phyloP scores from a whole-genome alignment of 1,140 invertebrate genomes.

The Periplaneta americana region DNA sequence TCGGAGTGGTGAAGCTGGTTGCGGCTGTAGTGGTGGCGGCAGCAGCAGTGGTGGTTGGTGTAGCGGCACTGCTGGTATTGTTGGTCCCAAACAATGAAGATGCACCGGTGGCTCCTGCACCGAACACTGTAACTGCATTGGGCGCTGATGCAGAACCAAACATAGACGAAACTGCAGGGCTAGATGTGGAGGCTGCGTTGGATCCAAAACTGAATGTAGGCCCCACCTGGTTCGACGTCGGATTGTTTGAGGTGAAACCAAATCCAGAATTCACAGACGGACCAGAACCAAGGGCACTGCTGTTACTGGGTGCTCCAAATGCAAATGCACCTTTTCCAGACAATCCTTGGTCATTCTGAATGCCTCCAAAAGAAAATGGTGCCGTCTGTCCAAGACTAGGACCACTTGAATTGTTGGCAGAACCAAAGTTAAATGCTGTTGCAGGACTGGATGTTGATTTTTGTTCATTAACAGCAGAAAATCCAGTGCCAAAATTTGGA shows the following conservation, averaged over 20 bases:
- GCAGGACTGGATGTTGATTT: background rate
- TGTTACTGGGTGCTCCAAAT: too few relatives aligned
- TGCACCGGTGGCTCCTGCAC: background rate
- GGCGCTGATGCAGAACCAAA: background rate
- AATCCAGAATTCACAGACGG: background rate
- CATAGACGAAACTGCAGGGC: background rate
- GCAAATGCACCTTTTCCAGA: background rate
- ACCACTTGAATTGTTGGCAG: background rate
- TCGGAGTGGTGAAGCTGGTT: background rate
- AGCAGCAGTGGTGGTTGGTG: background rate
- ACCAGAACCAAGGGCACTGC: too few relatives aligned
- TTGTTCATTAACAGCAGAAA: background rate
- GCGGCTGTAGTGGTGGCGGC: background rate
- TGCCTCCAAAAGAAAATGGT: background rate
- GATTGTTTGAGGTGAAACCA: background rate
- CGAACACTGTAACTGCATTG: background rate
- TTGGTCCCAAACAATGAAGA: background rate
- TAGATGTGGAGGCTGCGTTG: background rate
- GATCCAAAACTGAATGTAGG: slow-evolving; percentile 3
- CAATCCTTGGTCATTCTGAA: background rate
- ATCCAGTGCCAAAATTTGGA: slow-evolving; percentile 2
- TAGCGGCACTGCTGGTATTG: background rate
- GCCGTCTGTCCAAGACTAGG: background rate
- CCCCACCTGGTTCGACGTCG: background rate
- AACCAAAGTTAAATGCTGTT: too few relatives aligned